These are phyloP conservation scores for Pteruthius melanotis DNA, from an alignment of 2,113 vertebrate genomes.

Conservation along the genomic window DNA sequence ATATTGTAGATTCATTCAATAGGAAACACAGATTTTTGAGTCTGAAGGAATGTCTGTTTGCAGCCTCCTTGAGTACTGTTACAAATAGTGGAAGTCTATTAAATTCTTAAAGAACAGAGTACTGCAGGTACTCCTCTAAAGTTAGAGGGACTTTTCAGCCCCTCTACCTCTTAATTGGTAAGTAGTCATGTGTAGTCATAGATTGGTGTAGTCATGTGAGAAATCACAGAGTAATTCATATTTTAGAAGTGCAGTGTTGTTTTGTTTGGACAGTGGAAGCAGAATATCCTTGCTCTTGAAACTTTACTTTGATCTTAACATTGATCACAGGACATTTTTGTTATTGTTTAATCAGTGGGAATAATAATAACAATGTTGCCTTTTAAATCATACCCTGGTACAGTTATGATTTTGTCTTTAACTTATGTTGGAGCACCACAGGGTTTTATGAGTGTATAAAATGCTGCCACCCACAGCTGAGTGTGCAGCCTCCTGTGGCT, in stretches of 20 bases:
- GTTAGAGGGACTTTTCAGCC: not conserved
- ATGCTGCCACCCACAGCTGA: not conserved
- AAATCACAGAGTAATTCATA: not conserved
- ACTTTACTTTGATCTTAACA: not conserved
- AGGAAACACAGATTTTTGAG: not conserved
- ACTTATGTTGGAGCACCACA: not conserved
- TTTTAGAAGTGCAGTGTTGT: not conserved
- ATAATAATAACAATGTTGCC: not conserved
- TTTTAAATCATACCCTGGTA: not conserved
- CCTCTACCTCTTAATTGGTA: no score
- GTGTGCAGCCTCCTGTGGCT: not conserved
- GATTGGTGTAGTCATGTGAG: not conserved
- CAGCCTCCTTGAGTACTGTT: not conserved
- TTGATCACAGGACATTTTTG: not conserved
- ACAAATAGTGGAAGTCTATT: not conserved
- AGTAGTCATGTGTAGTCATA: no score
- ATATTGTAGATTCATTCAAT: not conserved
- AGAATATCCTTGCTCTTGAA: not conserved
- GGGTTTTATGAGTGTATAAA: not conserved
- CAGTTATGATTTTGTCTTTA: not conserved
- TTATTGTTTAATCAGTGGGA: not conserved
- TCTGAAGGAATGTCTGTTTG: not conserved
- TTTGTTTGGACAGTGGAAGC: not conserved
- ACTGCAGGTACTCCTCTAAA: not conserved
- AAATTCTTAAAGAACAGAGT: not conserved